Conservation (phyloP, 2,888 invertebrate species). For the Tiliacea aurago region DNA sequence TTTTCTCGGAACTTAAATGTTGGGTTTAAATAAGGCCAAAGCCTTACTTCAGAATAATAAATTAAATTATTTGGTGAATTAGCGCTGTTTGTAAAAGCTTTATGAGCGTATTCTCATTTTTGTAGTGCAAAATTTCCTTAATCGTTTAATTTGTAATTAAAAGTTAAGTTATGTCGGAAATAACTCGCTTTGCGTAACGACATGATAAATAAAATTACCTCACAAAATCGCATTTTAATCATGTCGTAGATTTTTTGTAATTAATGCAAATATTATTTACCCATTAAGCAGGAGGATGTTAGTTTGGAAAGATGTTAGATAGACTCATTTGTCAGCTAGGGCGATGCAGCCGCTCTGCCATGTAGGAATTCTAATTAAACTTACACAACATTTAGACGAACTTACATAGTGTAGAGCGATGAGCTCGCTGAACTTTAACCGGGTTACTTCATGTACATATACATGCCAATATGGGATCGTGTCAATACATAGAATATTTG, state of each 20-base stretch:
- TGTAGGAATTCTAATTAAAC: conserved; percentile 85
- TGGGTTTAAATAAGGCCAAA: conserved; percentile 49
- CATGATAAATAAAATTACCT: neutral
- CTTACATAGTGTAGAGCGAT: conserved; percentile 77
- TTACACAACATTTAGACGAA: conserved; percentile 83
- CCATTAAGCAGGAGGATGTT: conserved; percentile 63
- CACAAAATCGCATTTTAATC: neutral
- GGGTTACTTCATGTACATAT: conserved; percentile 66
- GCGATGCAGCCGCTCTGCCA: conserved; percentile 68
- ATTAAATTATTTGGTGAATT: conserved; percentile 55
- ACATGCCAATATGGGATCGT: conserved; percentile 61
- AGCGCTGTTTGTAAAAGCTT: conserved; percentile 52
- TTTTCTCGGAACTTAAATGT: conserved; percentile 51
- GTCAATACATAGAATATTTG: conserved; percentile 59
- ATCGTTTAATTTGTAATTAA: conserved; percentile 37
- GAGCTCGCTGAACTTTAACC: conserved; percentile 79
- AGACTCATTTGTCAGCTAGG: conserved; percentile 80
- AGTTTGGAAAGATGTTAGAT: conserved; percentile 72
- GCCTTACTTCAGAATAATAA: conserved; percentile 48
- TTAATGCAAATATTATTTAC: conserved; percentile 61
- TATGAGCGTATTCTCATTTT: conserved; percentile 40
- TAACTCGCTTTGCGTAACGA: neutral
- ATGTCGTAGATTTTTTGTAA: neutral
- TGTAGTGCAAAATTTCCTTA: conserved; percentile 22
- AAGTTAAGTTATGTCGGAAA: conserved; percentile 1